Percentiles rank a stretch among this genome's conserved stretches.
Conservation (phyloP, 2,888 invertebrate species). For the Prenolepis imparis region DNA sequence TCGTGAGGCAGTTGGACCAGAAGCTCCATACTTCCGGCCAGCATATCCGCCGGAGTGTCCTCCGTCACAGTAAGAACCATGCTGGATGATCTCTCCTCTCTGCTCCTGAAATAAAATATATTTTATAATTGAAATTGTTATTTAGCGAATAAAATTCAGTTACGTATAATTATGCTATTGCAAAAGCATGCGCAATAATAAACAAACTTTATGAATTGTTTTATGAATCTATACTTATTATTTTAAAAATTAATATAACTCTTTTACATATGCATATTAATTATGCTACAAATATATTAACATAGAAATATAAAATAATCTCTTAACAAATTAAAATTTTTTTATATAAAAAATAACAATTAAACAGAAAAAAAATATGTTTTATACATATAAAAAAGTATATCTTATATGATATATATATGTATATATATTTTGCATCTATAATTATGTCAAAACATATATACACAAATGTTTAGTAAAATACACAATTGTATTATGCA, state of each 20-base stretch:
- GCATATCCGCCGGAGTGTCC: slow-evolving; percentile 90
- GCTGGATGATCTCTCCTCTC: slow-evolving; percentile 83
- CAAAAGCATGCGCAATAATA: not conserved
- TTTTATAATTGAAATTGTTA: not conserved
- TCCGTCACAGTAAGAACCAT: slow-evolving; percentile 88
- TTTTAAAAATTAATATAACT: not conserved
- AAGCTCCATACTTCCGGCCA: slow-evolving; percentile 91
- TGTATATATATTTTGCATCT: no score
- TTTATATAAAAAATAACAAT: no score
- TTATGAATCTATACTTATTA: not conserved
- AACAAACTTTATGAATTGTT: not conserved
- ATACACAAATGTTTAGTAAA: no score
- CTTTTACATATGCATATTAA: no score
- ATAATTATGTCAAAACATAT: no score
- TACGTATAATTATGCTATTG: not conserved
- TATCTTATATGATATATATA: no score
- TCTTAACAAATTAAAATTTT: no score
- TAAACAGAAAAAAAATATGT: no score
- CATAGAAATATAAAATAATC: no score
- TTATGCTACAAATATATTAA: no score
- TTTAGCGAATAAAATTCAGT: not conserved
- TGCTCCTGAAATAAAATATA: slow-evolving; percentile 76
- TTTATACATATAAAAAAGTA: no score
- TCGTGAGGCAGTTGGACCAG: slow-evolving; percentile 88
- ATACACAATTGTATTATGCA: no score